Evolutionary conservation across 2,888 invertebrate species (phyloP).

Genomic region (Epinotia ramella): DNA sequence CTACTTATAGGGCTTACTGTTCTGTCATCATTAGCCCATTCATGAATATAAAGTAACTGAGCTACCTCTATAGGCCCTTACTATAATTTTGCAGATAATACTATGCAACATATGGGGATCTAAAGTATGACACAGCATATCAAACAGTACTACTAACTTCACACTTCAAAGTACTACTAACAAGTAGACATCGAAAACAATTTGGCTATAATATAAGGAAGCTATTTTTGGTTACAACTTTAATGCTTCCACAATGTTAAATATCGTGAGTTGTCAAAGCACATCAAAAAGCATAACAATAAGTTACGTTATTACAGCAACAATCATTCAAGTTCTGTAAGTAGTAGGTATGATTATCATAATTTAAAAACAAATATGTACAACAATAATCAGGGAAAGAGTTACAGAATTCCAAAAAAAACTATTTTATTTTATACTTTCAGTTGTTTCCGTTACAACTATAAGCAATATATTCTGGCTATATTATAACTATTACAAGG

Average conservation of each 20-base stretch:
- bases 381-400: too few species aligned
- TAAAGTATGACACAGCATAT: not conserved
- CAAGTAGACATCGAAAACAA: not conserved
- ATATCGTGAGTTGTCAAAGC: too few species aligned
- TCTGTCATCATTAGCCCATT: not conserved
- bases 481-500: constrained; percentile 4
- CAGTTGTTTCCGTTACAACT: not conserved
- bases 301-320: not conserved
- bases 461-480: not conserved
- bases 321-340: not conserved
- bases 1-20: not conserved
- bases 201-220: constrained; percentile 12
- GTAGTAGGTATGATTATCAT: not conserved
- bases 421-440: too few species aligned
- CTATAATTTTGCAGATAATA: not conserved
- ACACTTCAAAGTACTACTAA: not conserved
- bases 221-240: constrained; percentile 4
- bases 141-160: not conserved
- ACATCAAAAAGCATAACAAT: not conserved
- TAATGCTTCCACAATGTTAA: not conserved
- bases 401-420: too few species aligned
- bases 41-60: not conserved
- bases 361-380: too few species aligned
- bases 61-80: not conserved
- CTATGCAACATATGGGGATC: not conserved